Evolutionary conservation across 2,797 vertebrate genomes (phyloP), one percentile per base, ranked within the genome.

Genomic region (Pipistrellus pipistrellus): DNA sequence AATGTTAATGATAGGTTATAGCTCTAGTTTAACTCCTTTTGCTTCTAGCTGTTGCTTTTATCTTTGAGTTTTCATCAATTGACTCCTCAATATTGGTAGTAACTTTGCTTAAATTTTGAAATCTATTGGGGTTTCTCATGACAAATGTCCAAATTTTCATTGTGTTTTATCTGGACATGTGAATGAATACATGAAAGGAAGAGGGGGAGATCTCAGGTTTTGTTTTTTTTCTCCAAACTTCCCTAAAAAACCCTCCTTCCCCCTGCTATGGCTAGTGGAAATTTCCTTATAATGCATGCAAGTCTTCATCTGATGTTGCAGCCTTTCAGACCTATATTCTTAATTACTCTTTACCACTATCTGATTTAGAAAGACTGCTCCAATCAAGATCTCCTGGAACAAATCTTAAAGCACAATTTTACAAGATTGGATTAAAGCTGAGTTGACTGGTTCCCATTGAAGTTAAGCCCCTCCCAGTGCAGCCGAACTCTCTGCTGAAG

Each of bases 361-460:
- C 85, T 97, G 95, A 97, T 95, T 87, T 72, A 90, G 93, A 73
- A 96, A 97, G 93, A 17, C 13, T 93, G 81, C 53, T 92, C 92
- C 35, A 57, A 57, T 15, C 84, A 96, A 94, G 81, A 75, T 85
- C 57, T 91, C 80, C 38, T 96, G 59, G n/a, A 92, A 96, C 90
- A 96, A 96, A 95, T 89, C 94, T 95, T 85, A 96, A 97, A 92
- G 51, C 68, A 71, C 21, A 87, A 46, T 96, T 97, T 97, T 72
- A 91, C 51, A 38, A 68, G 76, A 94, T 1, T 12, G 18, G 94
- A 78, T 95, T 75, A 90, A 96, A 94, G 53, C 95, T 91, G 27
- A 73, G 95, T 82, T 73, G 73, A 94, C 92, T 94, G 86, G 32
- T 97, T 98, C 30, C 32, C 93, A 94, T 96, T 96, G 96, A 96